Evolutionary conservation across 2,797 vertebrate species (phyloP).

Genomic region (Allochrocebus solatus): DNA sequence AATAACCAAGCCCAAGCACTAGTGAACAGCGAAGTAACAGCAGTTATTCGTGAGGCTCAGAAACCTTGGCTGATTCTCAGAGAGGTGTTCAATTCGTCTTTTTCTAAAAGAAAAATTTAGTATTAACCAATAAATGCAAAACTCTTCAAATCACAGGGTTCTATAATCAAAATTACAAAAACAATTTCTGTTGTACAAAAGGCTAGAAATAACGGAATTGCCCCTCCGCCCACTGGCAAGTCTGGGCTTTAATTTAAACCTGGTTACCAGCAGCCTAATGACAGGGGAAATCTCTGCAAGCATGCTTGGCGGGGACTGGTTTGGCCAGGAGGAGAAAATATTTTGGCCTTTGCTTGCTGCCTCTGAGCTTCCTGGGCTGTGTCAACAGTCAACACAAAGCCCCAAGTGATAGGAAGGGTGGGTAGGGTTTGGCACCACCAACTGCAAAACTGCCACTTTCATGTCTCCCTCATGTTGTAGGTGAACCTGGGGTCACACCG

Average conservation of each 20-base stretch:
- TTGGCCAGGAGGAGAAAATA: background rate
- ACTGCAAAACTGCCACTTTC: background rate
- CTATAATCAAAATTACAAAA: constrained; percentile 3
- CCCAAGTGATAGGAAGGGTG: background rate
- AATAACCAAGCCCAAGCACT: background rate
- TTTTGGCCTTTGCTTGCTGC: background rate
- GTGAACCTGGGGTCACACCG: accelerated
- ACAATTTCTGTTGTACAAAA: background rate
- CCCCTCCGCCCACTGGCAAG: background rate
- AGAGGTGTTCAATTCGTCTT: background rate
- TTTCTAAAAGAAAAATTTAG: background rate
- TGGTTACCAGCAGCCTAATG: background rate
- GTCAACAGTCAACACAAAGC: background rate
- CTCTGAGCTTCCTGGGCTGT: background rate
- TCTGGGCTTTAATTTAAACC: constrained; percentile 40
- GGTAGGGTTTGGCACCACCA: background rate
- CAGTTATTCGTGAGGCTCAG: background rate
- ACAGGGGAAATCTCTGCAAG: background rate
- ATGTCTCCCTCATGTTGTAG: background rate
- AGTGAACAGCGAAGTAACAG: background rate
- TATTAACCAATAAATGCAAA: background rate
- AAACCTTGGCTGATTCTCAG: background rate
- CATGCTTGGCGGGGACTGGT: background rate
- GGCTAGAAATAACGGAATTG: background rate
- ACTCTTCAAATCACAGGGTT: constrained; percentile 40